phyloP scores from a whole-genome alignment of 1,140 invertebrate genomes.

The Helicoverpa armigera region DNA sequence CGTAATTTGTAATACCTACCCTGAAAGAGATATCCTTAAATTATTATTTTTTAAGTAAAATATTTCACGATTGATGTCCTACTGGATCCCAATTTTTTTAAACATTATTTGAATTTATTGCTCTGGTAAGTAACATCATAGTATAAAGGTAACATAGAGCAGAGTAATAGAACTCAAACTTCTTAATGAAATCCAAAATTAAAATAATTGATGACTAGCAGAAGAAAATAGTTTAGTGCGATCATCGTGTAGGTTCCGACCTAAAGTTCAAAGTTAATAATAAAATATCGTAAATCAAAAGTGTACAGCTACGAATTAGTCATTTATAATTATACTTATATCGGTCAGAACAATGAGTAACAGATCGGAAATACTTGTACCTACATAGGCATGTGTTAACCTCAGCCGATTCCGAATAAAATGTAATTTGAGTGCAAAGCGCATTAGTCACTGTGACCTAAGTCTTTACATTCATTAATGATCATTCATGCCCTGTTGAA shows the following conservation, averaged over 20 bases:
- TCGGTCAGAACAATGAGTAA: conserved; percentile 28
- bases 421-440: conserved; percentile 22
- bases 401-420: conserved; percentile 23
- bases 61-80: too few species aligned
- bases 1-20: too few species aligned
- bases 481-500: conserved; percentile 12
- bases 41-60: too few species aligned
- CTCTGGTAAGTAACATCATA: too few species aligned
- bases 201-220: not conserved
- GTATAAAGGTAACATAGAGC: too few species aligned
- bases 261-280: not conserved
- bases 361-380: not conserved
- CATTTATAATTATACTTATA: conserved; percentile 5
- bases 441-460: conserved; percentile 9
- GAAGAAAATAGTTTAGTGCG: not conserved
- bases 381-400: conserved; percentile 8
- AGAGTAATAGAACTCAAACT: too few species aligned
- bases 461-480: conserved; percentile 4
- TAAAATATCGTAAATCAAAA: conserved; percentile 17
- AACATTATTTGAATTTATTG: too few species aligned
- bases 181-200: too few species aligned
- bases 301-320: not conserved
- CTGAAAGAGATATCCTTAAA: too few species aligned
- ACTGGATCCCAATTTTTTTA: too few species aligned
- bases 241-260: not conserved